Base-by-base conservation (phyloP, 2,888 invertebrate genomes). In the Neoscelio sp. region DNA sequence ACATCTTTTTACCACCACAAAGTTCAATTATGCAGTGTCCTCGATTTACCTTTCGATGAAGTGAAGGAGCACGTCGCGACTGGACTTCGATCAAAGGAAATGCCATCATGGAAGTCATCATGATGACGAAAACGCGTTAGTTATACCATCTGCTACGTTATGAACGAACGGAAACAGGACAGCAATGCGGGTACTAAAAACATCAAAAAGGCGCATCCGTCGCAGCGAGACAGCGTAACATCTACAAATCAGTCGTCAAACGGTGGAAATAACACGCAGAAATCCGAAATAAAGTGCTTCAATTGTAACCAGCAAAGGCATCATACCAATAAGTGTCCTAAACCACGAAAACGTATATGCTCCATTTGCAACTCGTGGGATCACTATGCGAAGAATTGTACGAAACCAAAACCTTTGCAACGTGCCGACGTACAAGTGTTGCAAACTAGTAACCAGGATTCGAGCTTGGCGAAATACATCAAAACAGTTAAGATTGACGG, bases 361-460 rank as follows among this genome's bases (percentile, higher is more conserved):
- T 40, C 13, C 10, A 13, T 48, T 1, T 80, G 73, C 12, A 67
- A 73, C 1, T 30, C 64, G 4, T 3, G 23, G 10, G 76, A 67
- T 7, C 74, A 80, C 50, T 48, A 42, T 8, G 42, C 70, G 12
- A 77, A 75, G 8, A 17, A 52, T 44, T 77, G 74, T 13, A 42
- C 4, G 3, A 77, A 67, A 23, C 80, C 80, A 30, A 35, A 42
- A 13, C 52, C 73, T 3, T 10, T 73, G 13, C 23, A 23, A 23
- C 4, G 6, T 6, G 23, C 4, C 6, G 23, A 23, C 2, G 6
- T 23, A 3, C 2, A 23, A 6, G 6, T 6, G 4, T 3, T 23
- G 6, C 23, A 23, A 6, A 38, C 58, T n/a, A n/a, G n/a, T n/a
- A 6, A 18, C 15, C 8, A 54, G 3, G 65, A 71, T 5, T 38